phyloP scores from a whole-genome alignment of 2,797 vertebrate genomes.

The Meriones psammophilus region DNA sequence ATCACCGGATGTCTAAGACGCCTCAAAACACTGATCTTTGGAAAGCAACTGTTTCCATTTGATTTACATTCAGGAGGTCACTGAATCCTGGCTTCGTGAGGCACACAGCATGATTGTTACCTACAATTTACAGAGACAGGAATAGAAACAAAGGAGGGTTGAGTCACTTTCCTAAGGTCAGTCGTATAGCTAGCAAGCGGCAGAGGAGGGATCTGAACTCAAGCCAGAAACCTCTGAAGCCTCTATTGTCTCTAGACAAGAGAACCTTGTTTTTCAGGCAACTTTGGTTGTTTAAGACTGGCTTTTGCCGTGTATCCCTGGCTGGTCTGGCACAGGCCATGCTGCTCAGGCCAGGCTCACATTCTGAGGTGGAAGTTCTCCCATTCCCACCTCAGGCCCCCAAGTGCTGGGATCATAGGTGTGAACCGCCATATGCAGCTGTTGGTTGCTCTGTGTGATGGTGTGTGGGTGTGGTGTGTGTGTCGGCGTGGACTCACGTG shows the following conservation, averaged over 20 bases:
- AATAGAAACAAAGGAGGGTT: slow-evolving; percentile 1
- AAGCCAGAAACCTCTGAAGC: not conserved
- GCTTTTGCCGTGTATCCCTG: not conserved
- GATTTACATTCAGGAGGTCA: not conserved
- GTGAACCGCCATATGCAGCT: not conserved
- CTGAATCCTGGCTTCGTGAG: slow-evolving; percentile 20
- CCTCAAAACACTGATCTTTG: not conserved
- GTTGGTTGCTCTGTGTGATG: not conserved
- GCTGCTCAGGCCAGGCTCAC: not conserved
- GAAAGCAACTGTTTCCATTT: not conserved
- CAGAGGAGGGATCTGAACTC: not conserved
- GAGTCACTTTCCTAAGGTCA: not conserved
- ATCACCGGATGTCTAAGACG: not conserved
- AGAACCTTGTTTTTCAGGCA: not conserved
- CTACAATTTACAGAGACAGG: slow-evolving; percentile 11
- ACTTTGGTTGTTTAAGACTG: not conserved
- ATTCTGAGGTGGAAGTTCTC: not conserved
- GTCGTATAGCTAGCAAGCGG: not conserved
- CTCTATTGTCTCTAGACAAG: not conserved
- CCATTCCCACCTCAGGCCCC: not conserved
- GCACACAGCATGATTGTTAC: not conserved
- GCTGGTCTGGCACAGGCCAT: not conserved
- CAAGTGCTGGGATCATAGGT: not conserved
- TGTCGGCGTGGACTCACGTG: not conserved
- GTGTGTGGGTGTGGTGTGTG: not conserved